phyloP scores from a whole-genome alignment of 2,797 vertebrate genomes.

The Lacerta bilineata region DNA sequence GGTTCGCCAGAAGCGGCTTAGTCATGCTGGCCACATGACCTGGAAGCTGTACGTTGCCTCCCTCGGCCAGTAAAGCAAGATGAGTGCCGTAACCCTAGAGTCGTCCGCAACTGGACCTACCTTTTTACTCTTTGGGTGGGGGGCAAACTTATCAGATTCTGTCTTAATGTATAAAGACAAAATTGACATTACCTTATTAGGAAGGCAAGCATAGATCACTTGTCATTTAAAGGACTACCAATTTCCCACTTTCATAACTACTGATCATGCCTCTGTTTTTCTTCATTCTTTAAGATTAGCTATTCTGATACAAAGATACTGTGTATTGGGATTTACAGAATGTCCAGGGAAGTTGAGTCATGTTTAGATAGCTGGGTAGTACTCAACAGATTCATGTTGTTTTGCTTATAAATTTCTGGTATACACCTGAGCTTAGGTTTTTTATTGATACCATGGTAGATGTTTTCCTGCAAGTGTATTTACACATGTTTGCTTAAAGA shows the following conservation, averaged over 20 bases:
- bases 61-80: no score
- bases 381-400: not conserved
- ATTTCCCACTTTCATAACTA: not conserved
- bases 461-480: not conserved
- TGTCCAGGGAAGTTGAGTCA: not conserved
- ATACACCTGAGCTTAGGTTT: not conserved
- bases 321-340: not conserved
- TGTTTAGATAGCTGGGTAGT: not conserved
- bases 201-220: not conserved
- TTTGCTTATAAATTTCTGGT: not conserved
- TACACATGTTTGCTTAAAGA: not conserved
- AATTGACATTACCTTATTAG: not conserved
- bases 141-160: no score
- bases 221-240: not conserved
- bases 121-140: not conserved
- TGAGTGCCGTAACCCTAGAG: no score
- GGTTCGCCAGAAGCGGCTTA: no score
- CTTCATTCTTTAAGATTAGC: not conserved
- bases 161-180: not conserved
- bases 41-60: no score
- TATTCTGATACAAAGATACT: not conserved
- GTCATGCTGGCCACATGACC: no score
- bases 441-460: no score
- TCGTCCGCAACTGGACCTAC: no score
- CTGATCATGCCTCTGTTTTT: not conserved